These are phyloP conservation scores for Lasioglossum vierecki DNA, from an alignment of 2,888 invertebrate species.

Conservation along the genomic window DNA sequence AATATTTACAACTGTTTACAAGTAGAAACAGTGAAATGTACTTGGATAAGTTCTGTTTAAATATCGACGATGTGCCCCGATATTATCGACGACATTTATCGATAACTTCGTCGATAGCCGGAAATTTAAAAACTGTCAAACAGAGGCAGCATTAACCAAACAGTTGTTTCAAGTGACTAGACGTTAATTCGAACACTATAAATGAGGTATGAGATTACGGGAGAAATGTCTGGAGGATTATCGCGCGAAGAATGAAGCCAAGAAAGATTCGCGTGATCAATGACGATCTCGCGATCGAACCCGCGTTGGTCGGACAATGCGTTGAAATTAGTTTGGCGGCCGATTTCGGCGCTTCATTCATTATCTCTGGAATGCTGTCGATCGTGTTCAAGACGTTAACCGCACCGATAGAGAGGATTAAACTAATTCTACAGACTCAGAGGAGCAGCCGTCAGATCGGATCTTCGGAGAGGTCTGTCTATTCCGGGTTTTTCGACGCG, in stretches of 20 bases:
- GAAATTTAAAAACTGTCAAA: background rate
- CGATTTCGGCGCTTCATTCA: slow-evolving; percentile 45
- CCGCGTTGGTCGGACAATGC: background rate
- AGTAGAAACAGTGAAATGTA: background rate
- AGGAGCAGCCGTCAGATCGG: slow-evolving; percentile 52
- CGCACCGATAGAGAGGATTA: slow-evolving; percentile 55
- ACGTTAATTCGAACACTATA: background rate
- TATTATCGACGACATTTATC: background rate
- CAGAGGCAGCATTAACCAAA: background rate
- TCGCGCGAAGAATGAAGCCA: background rate
- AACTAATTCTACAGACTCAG: slow-evolving; percentile 59
- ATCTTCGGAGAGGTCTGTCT: slow-evolving; percentile 19
- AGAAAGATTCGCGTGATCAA: background rate
- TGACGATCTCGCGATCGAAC: background rate
- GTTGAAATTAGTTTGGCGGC: background rate
- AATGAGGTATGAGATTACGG: background rate
- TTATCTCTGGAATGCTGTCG: slow-evolving; percentile 53
- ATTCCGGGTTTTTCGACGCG: slow-evolving; percentile 44
- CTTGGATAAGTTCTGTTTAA: background rate
- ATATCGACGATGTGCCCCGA: background rate
- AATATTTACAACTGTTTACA: background rate
- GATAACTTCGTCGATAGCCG: background rate
- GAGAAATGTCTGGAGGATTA: background rate
- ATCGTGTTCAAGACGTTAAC: slow-evolving; percentile 45
- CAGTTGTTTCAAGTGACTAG: background rate